phyloP scores from a whole-genome alignment of 1,140 invertebrate genomes.

The Holcopasites calliopsidis region DNA sequence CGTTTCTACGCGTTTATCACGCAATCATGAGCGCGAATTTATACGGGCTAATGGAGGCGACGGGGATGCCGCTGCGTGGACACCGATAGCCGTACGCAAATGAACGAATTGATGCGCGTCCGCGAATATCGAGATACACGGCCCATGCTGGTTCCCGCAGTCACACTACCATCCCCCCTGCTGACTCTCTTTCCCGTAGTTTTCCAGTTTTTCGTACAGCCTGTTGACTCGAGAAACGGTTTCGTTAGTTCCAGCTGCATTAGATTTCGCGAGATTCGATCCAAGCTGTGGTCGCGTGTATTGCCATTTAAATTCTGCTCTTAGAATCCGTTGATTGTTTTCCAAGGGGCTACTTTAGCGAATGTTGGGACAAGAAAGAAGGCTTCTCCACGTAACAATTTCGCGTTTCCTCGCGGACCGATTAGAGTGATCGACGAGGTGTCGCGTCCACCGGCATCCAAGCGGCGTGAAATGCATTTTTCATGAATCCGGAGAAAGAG shows the following conservation, averaged over 20 bases:
- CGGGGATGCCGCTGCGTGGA: neutral
- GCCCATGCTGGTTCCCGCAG: neutral
- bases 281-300: no score
- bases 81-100: slow-evolving; percentile 18
- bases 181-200: no score
- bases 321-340: neutral
- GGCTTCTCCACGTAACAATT: slow-evolving; percentile 11
- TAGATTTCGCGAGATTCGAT: no score
- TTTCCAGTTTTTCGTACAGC: neutral
- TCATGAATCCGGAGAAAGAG: slow-evolving; percentile 38
- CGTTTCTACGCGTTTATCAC: slow-evolving; percentile 46
- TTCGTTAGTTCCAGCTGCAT: no score
- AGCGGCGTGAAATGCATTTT: slow-evolving; percentile 39
- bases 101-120: slow-evolving; percentile 34
- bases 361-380: neutral
- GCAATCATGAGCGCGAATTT: slow-evolving; percentile 51
- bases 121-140: slow-evolving; percentile 31
- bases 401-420: slow-evolving; percentile 35
- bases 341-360: neutral
- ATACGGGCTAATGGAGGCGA: slow-evolving; percentile 47
- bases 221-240: neutral
- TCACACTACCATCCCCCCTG: neutral
- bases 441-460: slow-evolving; percentile 13
- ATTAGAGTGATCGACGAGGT: slow-evolving; percentile 46
- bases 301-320: no score